Evolutionary conservation across 1,140 invertebrate genomes (phyloP).

Genomic region (Caerostris darwini): DNA sequence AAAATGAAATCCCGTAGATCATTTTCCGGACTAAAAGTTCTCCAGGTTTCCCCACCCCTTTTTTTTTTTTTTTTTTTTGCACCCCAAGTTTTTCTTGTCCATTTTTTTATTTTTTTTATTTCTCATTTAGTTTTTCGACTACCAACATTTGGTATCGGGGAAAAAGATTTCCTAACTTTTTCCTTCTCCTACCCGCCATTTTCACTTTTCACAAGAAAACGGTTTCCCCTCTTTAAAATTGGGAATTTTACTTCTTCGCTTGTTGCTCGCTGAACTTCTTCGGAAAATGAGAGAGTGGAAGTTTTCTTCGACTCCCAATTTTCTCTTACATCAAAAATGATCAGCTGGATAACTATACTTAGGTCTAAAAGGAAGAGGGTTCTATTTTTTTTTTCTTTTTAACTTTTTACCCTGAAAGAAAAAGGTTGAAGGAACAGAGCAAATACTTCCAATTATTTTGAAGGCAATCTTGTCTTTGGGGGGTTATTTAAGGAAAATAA

Average conservation of each 20-base stretch:
- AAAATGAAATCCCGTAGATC: constrained; percentile 56
- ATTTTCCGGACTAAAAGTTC: constrained; percentile 56
- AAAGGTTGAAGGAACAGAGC: background rate
- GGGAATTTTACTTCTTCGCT: background rate
- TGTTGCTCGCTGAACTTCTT: background rate
- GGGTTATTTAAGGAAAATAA: too few relatives aligned
- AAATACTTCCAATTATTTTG: constrained; percentile 30
- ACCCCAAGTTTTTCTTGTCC: background rate
- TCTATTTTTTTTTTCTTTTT: background rate
- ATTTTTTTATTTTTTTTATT: constrained; percentile 30
- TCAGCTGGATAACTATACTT: background rate
- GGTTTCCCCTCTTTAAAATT: constrained; percentile 6
- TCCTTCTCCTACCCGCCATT: background rate
- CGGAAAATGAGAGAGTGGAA: too few relatives aligned
- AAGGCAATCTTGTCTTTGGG: background rate
- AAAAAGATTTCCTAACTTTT: constrained; percentile 53
- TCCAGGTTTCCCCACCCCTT: background rate
- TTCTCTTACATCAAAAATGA: constrained; percentile 20
- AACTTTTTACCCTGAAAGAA: background rate
- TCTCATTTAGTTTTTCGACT: constrained; percentile 59
- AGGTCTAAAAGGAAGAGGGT: background rate
- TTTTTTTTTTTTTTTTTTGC: background rate
- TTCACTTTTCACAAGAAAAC: background rate
- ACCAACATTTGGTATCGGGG: constrained; percentile 63
- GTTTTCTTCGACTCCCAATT: background rate